phyloP scores from a whole-genome alignment of 2,113 vertebrate genomes.

The Melanotaenia duboulayi region DNA sequence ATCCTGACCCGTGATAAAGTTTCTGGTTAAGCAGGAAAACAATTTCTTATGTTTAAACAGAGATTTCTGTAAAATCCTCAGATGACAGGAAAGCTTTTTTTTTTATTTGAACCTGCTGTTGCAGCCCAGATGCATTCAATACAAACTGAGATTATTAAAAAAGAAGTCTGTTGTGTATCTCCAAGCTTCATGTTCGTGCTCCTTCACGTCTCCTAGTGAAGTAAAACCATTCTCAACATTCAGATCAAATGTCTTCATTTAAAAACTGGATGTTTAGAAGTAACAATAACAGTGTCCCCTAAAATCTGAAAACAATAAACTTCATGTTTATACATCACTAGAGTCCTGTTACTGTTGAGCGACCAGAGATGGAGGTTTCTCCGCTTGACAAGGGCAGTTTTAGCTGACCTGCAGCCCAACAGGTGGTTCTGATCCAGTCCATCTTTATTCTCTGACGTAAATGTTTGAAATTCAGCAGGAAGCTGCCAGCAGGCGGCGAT shows the following conservation, averaged over 20 bases:
- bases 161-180: not conserved
- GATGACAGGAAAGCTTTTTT: not conserved
- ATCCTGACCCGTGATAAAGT: too few relatives aligned
- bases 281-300: not conserved
- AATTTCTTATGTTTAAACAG: too few relatives aligned
- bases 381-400: not conserved
- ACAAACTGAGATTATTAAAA: not conserved
- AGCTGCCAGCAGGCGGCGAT: conserved; percentile 54
- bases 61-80: not conserved
- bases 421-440: not conserved
- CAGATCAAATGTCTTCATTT: not conserved
- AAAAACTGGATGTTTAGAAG: too few relatives aligned
- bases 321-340: too few relatives aligned
- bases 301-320: too few relatives aligned
- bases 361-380: too few relatives aligned
- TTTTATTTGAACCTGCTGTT: not conserved
- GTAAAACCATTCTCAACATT: not conserved
- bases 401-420: fast-evolving
- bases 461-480: not conserved
- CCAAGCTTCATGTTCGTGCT: not conserved
- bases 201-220: not conserved
- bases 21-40: too few relatives aligned
- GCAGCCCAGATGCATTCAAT: not conserved
- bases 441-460: not conserved
- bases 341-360: too few relatives aligned